Base-by-base conservation (phyloP, 2,113 vertebrate genomes). In the Puntigrus tetrazona region DNA sequence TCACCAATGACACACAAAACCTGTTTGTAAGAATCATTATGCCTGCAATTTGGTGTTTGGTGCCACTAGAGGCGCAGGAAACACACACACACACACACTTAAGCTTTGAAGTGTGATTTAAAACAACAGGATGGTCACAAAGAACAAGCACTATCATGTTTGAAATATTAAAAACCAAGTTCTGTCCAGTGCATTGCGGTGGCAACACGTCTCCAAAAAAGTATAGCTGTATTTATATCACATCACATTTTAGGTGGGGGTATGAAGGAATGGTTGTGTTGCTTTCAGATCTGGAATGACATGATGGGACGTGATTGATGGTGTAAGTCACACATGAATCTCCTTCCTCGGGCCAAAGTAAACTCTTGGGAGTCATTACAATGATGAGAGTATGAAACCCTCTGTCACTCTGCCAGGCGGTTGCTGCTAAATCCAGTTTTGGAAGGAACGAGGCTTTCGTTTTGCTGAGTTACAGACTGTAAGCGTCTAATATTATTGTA, bases 301-400 rank as follows among this genome's bases (percentile, higher is more conserved):
- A 55, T 70, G 61, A 70, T 82, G 45, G 31, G 79, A 70, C 22
- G 20, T 82, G 79, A 82, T 41, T 70, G 80, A 82, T 82, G 27
- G 65, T 9, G 7, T 81, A 70, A 69, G 45, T 82, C 45, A 55
- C 31, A 34, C 29, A 38, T 55, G 47, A 70, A 82, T 82, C 31
- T 70, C 65, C n/a, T 82, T 55, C 78, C 80, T 50, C 14, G 6
- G 45, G 65, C 80, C 65, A 82, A 82, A 82, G 43, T 50, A 82
- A 82, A 82, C 65, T 82, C 80, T n/a, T 82, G 80, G 65, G 80
- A 70, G 80, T 70, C 65, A 55, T 82, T 82, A 70, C 65, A 70
- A 82, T 82, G 80, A 82, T 70, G 80, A 38, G 63, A n/a, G 65
- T 69, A 70, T 70, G 65, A 82, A 82, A 72, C 20, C 31, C 41